Base-by-base conservation (phyloP, 2,888 invertebrate species). In the Nephrocerus scutellatus region DNA sequence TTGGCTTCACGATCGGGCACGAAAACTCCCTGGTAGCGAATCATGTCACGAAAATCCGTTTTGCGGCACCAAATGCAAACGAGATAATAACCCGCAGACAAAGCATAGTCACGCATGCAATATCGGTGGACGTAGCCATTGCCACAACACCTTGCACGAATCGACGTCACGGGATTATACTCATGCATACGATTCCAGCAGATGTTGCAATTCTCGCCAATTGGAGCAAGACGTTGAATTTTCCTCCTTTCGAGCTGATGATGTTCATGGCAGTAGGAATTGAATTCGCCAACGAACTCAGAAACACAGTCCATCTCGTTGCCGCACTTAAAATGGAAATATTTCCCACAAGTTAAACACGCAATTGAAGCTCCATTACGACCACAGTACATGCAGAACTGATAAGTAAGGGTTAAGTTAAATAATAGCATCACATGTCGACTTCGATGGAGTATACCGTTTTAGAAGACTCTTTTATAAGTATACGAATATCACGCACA, bases 1-100 rank as follows among this genome's bases (percentile, higher is more conserved):
- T 80, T 74, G 0, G 89, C 89, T 59, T 89, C 89, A 48, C 84
- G 82, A 65, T 49, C 67, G 15, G 60, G 62, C 18, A 62, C 66
- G 42, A 57, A 66, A 1, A 66, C 44, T 0, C 64, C 62, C 18
- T 55, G 56, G 8, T 41, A 34, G 0, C 59, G 57, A 2, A 64
- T 48, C 2, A 50, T 39, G 1, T 64, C 49, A 0, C 58, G 63
- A 30, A 66, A 66, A 0, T 41, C 31, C 12, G 43, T 41, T 0
- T 47, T 45, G 0, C 55, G 47, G 14, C 66, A 66, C 64, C 64
- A 66, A 10, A 63, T 44, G 32, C 66, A 66, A 0, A 48, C 48
- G 7, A 66, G 43, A 46, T 65, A 65, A 37, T 65, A 66, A 3
- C 66, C 66, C 0, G 66, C 57, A 1, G 54, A 41, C 1, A 59